Evolutionary conservation across 1,140 invertebrate genomes (phyloP).

Genomic region (Hyles vespertilio): DNA sequence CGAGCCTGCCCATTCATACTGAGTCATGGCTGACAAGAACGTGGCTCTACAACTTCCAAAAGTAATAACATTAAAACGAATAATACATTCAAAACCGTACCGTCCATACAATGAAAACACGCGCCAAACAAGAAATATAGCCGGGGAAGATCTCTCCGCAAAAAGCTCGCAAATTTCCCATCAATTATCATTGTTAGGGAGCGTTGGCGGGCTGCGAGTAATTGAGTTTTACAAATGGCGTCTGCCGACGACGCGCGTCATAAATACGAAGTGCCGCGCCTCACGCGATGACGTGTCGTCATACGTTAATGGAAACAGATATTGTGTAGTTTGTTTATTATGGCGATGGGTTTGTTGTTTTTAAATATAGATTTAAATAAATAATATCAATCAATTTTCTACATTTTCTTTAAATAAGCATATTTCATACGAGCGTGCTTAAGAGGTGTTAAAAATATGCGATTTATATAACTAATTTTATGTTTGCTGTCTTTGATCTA

Average conservation of each 20-base stretch:
- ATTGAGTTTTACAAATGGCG: slow-evolving; percentile 72
- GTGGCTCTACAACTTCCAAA: no score
- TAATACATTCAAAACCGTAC: not conserved
- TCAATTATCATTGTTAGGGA: slow-evolving; percentile 73
- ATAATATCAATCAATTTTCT: not conserved
- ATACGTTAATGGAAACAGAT: slow-evolving; percentile 6
- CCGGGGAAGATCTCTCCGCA: slow-evolving; percentile 59
- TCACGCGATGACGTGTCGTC: slow-evolving; percentile 26
- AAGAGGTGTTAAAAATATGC: not conserved
- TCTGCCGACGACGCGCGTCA: slow-evolving; percentile 39
- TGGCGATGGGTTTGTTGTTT: not conserved
- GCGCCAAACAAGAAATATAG: slow-evolving; percentile 54
- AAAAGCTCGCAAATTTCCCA: slow-evolving; percentile 73
- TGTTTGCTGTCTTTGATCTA: not conserved
- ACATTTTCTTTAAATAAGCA: not conserved
- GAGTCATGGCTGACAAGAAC: no score
- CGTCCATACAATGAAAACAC: slow-evolving; percentile 39
- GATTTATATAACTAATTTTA: not conserved
- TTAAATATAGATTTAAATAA: not conserved
- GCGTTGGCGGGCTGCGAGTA: slow-evolving; percentile 38
- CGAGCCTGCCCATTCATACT: no score
- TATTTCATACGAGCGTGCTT: not conserved
- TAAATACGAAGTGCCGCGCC: slow-evolving; percentile 30
- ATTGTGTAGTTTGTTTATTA: not conserved
- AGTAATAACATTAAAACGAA: not conserved